Conservation (phyloP, 2,797 vertebrate genomes). For the Sebastes nivosus region DNA sequence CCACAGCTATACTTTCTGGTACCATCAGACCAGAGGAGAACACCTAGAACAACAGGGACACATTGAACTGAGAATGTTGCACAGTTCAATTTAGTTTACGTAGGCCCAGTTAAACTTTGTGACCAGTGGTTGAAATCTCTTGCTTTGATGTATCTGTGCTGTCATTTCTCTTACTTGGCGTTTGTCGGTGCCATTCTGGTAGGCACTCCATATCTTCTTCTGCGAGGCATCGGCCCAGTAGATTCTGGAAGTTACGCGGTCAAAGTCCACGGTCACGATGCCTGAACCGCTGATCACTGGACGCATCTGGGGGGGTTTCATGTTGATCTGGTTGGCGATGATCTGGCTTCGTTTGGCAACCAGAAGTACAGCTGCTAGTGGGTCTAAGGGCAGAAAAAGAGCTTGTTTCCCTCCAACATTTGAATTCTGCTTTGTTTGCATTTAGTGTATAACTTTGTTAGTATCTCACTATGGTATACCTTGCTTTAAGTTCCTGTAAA, state of each 20-base stretch:
- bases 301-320: slow-evolving; percentile 79
- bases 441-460: neutral
- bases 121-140: neutral
- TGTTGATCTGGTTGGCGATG: slow-evolving; percentile 84
- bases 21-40: slow-evolving; percentile 77
- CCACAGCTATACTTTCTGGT: slow-evolving; percentile 81
- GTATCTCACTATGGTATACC: neutral
- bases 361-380: slow-evolving; percentile 83
- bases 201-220: slow-evolving; percentile 91
- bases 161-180: slow-evolving; percentile 80
- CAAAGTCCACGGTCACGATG: slow-evolving; percentile 92
- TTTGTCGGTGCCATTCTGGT: slow-evolving; percentile 88
- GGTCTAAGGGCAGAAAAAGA: slow-evolving; percentile 71
- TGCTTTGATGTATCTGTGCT: neutral
- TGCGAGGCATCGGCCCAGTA: slow-evolving; percentile 91
- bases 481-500: neutral
- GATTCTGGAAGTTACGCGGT: slow-evolving; percentile 85
- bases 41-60: slow-evolving; percentile 58
- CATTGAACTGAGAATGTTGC: neutral
- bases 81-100: neutral
- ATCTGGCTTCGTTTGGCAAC: slow-evolving; percentile 89
- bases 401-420: neutral
- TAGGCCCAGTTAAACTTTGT: too few relatives aligned
- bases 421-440: neutral
- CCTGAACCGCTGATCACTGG: slow-evolving; percentile 84